Base-by-base conservation (phyloP, 2,888 invertebrate species). In the Drosophila pseudotakahashii region DNA sequence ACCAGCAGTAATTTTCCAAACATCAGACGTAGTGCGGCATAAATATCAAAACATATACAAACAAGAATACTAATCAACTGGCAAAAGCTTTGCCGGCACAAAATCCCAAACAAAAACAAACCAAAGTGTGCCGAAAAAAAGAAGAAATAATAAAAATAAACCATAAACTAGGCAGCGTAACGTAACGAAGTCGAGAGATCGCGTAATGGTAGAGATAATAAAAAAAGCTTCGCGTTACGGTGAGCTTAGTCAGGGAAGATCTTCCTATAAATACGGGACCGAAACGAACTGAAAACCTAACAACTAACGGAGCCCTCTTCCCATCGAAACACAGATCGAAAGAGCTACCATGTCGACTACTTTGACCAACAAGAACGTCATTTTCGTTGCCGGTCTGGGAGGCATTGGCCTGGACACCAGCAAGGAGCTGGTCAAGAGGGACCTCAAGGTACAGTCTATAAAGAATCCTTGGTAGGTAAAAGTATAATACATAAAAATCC, bases 381-480 rank as follows among this genome's bases (percentile, higher is more conserved):
- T 88, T 30, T 89, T 85, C 64, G 88, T 90, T 16, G 90, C 88
- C 45, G 91, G 87, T 48, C 81, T 89, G 59, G 90, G 91, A 4
- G 90, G 89, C 41, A 89, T 91, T 68, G 91, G 86, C 13, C 78
- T 89, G 48, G 90, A 87, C 63, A 84, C 87, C 23, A 86, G 87
- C 58, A 88, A 82, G 52, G 71, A 81, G 58, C 73, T 86, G 23
- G 75, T 85, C 55, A 83, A 78, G 57, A 61, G 67, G 9, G 69
- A 80, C 37, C 71, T 77, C 13, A 79, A 78, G 77, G 77, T 89
- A 67, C 2, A 7, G 10, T 11, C 30, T 32, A 30, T 14, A 11
- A 0, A 0, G 10, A 11, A 16, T 30, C 34, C 34, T 34, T n/a
- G n/a, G n/a, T n/a, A n/a, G n/a, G n/a, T n/a, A n/a, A n/a, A n/a